A percentile compares a stretch with the other conserved stretches of the same genome.
Conservation (phyloP, 2,113 vertebrate genomes). For the Bombycilla garrulus region DNA sequence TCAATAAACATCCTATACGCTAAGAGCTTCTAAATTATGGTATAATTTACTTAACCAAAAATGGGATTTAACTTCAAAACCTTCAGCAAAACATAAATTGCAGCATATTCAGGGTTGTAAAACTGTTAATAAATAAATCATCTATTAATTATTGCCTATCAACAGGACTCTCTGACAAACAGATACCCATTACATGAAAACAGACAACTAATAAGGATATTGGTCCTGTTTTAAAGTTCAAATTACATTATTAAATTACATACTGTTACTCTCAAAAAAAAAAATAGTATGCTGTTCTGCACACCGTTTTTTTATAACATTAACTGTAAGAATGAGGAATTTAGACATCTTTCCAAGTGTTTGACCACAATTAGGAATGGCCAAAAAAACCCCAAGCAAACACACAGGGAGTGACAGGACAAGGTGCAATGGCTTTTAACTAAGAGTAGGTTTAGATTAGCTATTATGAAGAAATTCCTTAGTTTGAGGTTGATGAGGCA, state of each 20-base stretch:
- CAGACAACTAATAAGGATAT: background rate
- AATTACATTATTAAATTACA: background rate
- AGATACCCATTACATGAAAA: background rate
- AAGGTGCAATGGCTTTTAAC: background rate
- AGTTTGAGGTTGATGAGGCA: background rate
- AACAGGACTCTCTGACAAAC: background rate
- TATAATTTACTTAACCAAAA: background rate
- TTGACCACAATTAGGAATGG: background rate
- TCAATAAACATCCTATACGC: background rate
- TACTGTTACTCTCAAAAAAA: background rate
- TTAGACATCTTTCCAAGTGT: background rate
- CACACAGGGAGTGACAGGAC: background rate
- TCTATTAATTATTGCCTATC: conserved; percentile 19
- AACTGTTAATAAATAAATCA: conserved; percentile 12
- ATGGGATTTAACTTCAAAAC: background rate
- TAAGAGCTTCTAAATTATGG: background rate
- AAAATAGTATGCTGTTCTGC: background rate
- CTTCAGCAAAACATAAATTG: background rate
- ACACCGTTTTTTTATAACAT: background rate
- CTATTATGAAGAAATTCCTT: background rate
- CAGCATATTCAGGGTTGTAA: background rate
- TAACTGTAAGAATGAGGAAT: conserved; percentile 23
- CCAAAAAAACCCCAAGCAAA: background rate
- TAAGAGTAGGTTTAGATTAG: background rate
- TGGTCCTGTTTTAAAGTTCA: background rate